Base-by-base conservation (phyloP, 2,797 vertebrate genomes). In the Liasis olivaceus region DNA sequence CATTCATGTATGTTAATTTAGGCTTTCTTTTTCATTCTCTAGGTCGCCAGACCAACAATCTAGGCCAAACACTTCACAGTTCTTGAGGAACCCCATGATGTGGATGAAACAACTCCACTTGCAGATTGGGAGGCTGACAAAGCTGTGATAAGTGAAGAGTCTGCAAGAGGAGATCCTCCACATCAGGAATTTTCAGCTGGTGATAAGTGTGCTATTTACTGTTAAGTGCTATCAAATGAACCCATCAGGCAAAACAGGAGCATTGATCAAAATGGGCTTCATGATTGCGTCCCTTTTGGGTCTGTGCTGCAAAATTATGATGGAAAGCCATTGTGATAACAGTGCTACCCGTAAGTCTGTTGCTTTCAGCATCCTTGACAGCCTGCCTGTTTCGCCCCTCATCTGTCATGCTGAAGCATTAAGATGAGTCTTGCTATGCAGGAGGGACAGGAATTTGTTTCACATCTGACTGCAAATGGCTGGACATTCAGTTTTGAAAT, bases 201-300 rank as follows among this genome's bases (percentile, higher is more conserved):
- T 22, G 72, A 84, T 85, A 59, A 58, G 85, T 14, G 26, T 22
- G 72, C 60, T 54, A 36, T 31, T 85, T 54, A 54, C 8, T 14
- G 47, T 36, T 64, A 92, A 92, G n/a, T 58, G 47, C 47, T 36
- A 42, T 92, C 77, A 62, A 85, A 66, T 85, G 59, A 63, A 88
- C 42, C 47, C 20, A 77, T 8, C 6, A n/a, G 12, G 15, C 31
- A 60, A 92, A 85, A 84, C 24, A 47, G 51, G 6, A 42, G 60
- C 31, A 89, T 85, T 31, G 60, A 85, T 54, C 31, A 31, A 60
- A 31, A 11, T 12, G 5, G 24, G 28, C 13, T 54, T 24, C 5
- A 2, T 26, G 13, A 56, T 24, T 64, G 47, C 28, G 5, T 64
- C 14, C 54, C 26, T 60, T 84, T 26, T 6, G 28, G 36, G 64